Conservation (phyloP, 2,113 vertebrate species). For the Solea solea region DNA sequence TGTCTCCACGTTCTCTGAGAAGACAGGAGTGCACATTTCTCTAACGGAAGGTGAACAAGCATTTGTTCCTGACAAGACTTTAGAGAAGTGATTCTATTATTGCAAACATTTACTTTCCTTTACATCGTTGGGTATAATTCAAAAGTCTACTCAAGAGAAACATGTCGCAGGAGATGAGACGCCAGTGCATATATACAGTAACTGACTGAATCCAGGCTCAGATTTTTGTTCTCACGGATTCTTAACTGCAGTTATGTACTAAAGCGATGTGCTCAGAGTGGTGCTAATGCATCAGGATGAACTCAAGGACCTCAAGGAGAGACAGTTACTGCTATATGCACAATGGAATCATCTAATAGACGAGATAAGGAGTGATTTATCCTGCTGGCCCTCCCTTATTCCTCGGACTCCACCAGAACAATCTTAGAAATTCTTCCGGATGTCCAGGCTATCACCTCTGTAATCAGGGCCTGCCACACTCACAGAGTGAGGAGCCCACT, state of each 20-base stretch:
- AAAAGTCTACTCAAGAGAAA: conserved; percentile 7
- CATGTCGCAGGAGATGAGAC: background rate
- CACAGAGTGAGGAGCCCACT: conserved; percentile 57
- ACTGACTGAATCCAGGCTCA: background rate
- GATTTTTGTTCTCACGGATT: background rate
- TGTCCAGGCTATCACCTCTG: conserved; percentile 68
- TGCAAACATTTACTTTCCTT: background rate
- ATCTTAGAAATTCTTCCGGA: conserved; percentile 62
- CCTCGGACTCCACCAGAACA: conserved; percentile 64
- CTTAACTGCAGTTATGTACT: conserved; percentile 12
- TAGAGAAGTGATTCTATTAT: background rate
- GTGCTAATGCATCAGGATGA: conserved; percentile 13
- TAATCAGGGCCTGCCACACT: conserved; percentile 74
- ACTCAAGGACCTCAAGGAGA: conserved; percentile 63
- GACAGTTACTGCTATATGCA: conserved; percentile 41
- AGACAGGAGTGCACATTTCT: too few species aligned
- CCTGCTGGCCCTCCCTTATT: conserved; percentile 31
- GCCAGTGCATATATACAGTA: background rate
- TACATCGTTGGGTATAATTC: background rate
- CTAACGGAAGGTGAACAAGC: too few species aligned
- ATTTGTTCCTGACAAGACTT: too few species aligned
- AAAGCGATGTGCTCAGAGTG: conserved; percentile 9
- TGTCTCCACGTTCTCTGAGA: too few species aligned
- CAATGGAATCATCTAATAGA: conserved; percentile 51
- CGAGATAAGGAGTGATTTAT: conserved; percentile 57